A percentile compares a stretch with the other conserved stretches of the same genome.
These are phyloP conservation scores for Albula glossodonta DNA, from an alignment of 2,113 vertebrate genomes.

Conservation along the genomic window DNA sequence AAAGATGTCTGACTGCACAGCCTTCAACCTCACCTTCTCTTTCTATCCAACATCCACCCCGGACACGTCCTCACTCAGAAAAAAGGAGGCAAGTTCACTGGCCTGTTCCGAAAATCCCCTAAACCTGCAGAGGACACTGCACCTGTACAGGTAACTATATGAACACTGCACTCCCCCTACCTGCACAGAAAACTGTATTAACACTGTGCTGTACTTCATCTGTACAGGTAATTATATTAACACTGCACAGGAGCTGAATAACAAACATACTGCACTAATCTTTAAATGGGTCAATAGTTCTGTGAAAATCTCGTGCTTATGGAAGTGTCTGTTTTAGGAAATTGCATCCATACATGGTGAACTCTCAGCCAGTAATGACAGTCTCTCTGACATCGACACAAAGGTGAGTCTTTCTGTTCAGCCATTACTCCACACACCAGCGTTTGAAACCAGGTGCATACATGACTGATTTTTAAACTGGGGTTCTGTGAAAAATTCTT, in stretches of 20 bases:
- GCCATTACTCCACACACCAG: neutral
- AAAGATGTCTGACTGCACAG: no score
- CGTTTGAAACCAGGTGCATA: neutral
- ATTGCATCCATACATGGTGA: slow-evolving; percentile 14
- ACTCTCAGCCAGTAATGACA: slow-evolving; percentile 30
- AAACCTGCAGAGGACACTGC: slow-evolving; percentile 31
- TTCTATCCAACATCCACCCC: slow-evolving; percentile 18
- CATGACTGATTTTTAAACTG: no score
- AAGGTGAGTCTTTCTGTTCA: neutral
- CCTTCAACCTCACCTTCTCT: neutral
- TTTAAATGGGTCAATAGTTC: neutral
- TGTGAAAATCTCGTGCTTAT: neutral
- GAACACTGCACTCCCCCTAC: neutral
- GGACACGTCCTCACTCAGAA: slow-evolving; percentile 25
- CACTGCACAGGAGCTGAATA: no score
- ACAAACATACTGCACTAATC: neutral
- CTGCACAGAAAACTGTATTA: neutral
- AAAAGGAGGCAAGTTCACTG: slow-evolving; percentile 48
- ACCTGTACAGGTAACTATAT: slow-evolving; percentile 30
- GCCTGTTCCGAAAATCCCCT: slow-evolving; percentile 47
- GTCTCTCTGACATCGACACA: slow-evolving; percentile 18
- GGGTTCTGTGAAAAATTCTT: no score
- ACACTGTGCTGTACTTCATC: no score
- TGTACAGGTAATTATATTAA: neutral
- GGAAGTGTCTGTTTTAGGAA: slow-evolving; percentile 31